Base-by-base conservation (phyloP, 2,888 invertebrate species). In the Holacanthella duospinosa region DNA sequence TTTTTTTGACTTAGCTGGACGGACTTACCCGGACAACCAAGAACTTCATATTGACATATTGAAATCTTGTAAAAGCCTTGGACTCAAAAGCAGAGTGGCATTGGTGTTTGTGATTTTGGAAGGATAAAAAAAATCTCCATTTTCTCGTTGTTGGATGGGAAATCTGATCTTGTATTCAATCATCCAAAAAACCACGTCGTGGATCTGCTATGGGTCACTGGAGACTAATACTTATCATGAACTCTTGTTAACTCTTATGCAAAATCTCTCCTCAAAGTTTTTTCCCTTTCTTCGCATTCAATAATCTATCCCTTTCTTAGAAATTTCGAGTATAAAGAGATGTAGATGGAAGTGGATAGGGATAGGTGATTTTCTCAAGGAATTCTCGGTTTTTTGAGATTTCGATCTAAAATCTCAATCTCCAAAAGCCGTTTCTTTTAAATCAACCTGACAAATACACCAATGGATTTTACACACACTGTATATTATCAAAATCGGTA, bases 201-300 rank as follows among this genome's bases (percentile, higher is more conserved):
- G 48, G 21, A 48, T 48, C 48, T 48, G 48, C 19, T 48, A 48
- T 48, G 48, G 48, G 48, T 48, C 48, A 48, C 48, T 48, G 48
- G 48, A 48, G 48, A 48, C 48, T 48, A 9, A 21, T 48, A 48
- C 48, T 48, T 48, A 48, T n/a, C 48, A 48, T 48, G 36, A 36
- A 36, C 36, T 36, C 16, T 6, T 6, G 36, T 36, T 36, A 36
- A 36, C 36, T 36, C 36, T 21, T 48, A 48, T 48, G 48, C 48
- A 48, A 21, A 48, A 48, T 48, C 48, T 48, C 16, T 36, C 16
- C 36, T 36, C 6, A 6, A 36, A 6, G 36, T 36, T 36, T 36
- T 36, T 36, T 36, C n/a, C n/a, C n/a, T 36, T 12, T 36, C 36
- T 16, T 12, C 36, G 16, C 36, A 36, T 16, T 36, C 36, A 36